Evolutionary conservation across 1,140 invertebrate species (phyloP).

Genomic region (Platyscapa corneri): DNA sequence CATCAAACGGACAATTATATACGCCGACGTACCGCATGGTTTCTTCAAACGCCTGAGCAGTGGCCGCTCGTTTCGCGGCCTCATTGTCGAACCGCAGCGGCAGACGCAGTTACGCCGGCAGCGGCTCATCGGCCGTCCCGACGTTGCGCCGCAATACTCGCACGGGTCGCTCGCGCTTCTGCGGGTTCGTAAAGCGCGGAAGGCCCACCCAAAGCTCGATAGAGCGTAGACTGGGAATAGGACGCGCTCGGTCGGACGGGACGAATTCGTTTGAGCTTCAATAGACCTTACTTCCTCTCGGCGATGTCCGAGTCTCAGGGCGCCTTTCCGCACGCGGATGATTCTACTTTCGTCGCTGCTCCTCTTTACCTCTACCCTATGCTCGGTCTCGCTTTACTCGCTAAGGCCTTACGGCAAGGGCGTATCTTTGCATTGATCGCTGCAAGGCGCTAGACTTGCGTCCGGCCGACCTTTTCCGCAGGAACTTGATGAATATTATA

Average conservation of each 20-base stretch:
- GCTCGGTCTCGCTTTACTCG: not conserved
- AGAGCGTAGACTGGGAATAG: constrained; percentile 49
- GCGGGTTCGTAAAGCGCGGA: constrained; percentile 14
- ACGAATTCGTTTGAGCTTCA: constrained; percentile 56
- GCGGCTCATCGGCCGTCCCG: too few species aligned
- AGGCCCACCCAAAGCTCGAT: constrained; percentile 54
- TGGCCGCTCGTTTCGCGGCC: constrained; percentile 5
- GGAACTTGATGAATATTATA: constrained; percentile 10
- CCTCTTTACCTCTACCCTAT: not conserved
- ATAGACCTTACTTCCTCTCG: constrained; percentile 57
- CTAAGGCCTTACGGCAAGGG: not conserved
- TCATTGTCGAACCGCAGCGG: not conserved
- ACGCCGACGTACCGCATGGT: not conserved
- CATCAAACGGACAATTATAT: not conserved
- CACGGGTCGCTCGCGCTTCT: not conserved
- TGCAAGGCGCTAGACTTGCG: not conserved
- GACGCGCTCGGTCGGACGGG: constrained; percentile 50
- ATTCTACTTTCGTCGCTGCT: not conserved
- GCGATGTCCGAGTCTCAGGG: not conserved
- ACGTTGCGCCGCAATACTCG: too few species aligned
- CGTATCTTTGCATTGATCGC: not conserved
- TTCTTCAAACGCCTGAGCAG: not conserved
- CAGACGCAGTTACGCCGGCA: too few species aligned
- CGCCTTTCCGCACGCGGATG: constrained; percentile 31
- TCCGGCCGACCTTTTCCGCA: not conserved